A percentile compares a stretch with the other conserved stretches of the same genome.
Conservation (phyloP, 2,888 invertebrate species). For the Ophonus ardosiacus region DNA sequence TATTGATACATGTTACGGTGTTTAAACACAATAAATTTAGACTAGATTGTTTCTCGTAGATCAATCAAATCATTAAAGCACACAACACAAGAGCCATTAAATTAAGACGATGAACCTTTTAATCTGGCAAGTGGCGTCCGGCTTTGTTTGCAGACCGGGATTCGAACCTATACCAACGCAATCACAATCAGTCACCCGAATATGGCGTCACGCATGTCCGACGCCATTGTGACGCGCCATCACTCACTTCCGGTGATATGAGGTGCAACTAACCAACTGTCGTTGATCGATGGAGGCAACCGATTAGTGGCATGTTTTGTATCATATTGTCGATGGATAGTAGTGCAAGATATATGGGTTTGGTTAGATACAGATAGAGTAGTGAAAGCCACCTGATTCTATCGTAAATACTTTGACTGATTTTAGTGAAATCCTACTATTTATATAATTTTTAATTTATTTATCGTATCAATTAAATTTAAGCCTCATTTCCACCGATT, state of each 20-base stretch:
- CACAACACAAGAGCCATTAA: slow-evolving; percentile 33
- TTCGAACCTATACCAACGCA: slow-evolving; percentile 8
- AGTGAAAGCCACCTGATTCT: background rate
- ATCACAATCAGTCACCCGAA: slow-evolving; percentile 54
- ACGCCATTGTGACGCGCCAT: slow-evolving; percentile 61
- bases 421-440: background rate
- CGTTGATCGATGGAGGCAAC: slow-evolving; percentile 49
- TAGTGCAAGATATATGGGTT: background rate
- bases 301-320: slow-evolving; percentile 17
- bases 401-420: background rate
- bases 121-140: slow-evolving; percentile 41
- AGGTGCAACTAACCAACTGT: slow-evolving; percentile 60
- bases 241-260: slow-evolving; percentile 60
- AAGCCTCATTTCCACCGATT: too few species aligned
- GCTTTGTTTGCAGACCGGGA: slow-evolving; percentile 23
- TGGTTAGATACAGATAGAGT: background rate
- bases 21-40: slow-evolving; percentile 24
- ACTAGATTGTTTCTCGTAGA: slow-evolving; percentile 23
- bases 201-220: slow-evolving; percentile 54
- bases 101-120: slow-evolving; percentile 46
- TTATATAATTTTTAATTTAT: background rate
- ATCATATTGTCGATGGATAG: background rate
- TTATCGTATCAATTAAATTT: too few species aligned
- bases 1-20: background rate
- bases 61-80: slow-evolving; percentile 27